Conservation (phyloP, 2,113 vertebrate genomes). For the Camarhynchus parvulus region DNA sequence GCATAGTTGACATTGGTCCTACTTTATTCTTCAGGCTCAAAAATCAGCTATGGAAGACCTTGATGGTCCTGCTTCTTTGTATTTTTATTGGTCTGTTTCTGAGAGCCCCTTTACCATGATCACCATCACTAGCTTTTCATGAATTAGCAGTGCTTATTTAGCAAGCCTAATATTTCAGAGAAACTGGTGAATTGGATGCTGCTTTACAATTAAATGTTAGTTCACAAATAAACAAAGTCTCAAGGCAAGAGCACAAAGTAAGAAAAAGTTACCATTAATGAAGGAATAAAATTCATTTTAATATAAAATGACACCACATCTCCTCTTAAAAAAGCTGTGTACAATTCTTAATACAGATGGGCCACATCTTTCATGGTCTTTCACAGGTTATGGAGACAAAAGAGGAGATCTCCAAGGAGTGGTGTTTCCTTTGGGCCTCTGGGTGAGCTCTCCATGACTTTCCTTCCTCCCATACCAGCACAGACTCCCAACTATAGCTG, state of each 20-base stretch:
- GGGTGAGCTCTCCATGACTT: not conserved
- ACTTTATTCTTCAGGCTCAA: not conserved
- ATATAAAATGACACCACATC: not conserved
- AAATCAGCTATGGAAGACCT: not conserved
- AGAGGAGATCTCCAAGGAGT: not conserved
- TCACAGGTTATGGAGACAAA: not conserved
- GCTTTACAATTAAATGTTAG: not conserved
- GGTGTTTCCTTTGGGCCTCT: not conserved
- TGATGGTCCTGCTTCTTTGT: not conserved
- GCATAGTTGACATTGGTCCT: not conserved
- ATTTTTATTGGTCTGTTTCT: not conserved
- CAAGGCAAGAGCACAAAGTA: not conserved
- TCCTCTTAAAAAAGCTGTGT: not conserved
- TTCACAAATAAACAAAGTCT: not conserved
- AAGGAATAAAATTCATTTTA: not conserved
- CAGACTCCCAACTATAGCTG: not conserved
- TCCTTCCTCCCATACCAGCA: rapidly evolving
- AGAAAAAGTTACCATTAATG: not conserved
- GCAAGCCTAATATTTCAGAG: not conserved
- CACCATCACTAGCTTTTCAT: not conserved
- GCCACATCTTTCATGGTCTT: not conserved
- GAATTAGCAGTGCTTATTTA: not conserved
- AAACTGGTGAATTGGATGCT: not conserved
- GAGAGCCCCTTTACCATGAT: not conserved
- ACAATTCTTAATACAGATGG: not conserved